Base-by-base conservation (phyloP, 1,140 invertebrate genomes). In the Drosophila nigrodunni region DNA sequence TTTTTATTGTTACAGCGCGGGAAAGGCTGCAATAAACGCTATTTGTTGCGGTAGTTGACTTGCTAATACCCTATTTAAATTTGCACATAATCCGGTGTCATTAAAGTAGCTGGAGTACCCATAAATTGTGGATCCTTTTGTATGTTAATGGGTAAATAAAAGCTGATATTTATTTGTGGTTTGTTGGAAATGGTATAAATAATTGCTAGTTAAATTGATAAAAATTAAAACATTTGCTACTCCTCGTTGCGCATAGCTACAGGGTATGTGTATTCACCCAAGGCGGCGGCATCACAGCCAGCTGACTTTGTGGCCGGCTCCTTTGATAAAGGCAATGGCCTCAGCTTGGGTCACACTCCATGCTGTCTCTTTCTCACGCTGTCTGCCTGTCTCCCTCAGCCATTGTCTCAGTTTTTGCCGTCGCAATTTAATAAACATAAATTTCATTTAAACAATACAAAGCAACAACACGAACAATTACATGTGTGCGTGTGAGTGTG, bases 391-490 rank as follows among this genome's bases (percentile, higher is more conserved):
- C 25, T 30, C 25, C 25, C 25, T 30, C 25, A 0, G 18, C 49
- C 25, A 11, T 47, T 34, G 11, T 43, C 46, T 47, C 37, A 39
- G 73, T 34, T 60, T 13, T 50, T 58, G 67, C 68, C 41, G 73
- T 65, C 68, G 74, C 70, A 74, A 80, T 85, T 85, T 80, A 85
- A 85, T 85, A 85, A 78, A 66, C 77, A 79, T 85, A 80, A 75
- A 78, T 78, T 75, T 68, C 62, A 79, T 79, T 79, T 79, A 79
- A 79, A 79, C 74, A 79, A 79, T 79, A 64, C 74, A 68, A 68
- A 66, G 44, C 54, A 71, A 21, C 61, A 71, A 65, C 73, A 66
- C 54, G 60, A 39, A 39, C 62, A 75, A 64, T 61, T 71, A 65
- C 59, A 59, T 50, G 39, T 25, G 54, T 44, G 30, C 57, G 58